Percentiles rank a stretch among this genome's conserved stretches.
These are phyloP conservation scores for Tenthredo notha DNA, from an alignment of 2,888 invertebrate genomes.

Conservation along the genomic window DNA sequence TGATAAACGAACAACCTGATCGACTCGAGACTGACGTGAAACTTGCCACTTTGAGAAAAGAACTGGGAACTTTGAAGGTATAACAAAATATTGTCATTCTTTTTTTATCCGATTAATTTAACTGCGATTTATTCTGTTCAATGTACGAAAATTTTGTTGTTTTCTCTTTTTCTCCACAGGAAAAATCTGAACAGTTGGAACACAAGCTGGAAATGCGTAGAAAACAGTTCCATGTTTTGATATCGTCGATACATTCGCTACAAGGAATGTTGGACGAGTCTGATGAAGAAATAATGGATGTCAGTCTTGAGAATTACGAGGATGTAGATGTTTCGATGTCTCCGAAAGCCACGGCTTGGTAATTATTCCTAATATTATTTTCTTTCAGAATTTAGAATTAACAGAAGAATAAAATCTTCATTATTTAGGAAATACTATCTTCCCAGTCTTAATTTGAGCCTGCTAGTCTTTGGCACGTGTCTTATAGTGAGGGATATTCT, in stretches of 20 bases:
- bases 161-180: constrained; percentile 75
- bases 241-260: constrained; percentile 92
- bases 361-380: constrained; percentile 62
- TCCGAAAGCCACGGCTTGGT: constrained; percentile 60
- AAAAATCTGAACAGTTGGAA: constrained; percentile 87
- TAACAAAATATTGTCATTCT: constrained; percentile 38
- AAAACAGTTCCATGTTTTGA: constrained; percentile 94
- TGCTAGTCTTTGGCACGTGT: constrained; percentile 93
- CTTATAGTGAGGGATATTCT: constrained; percentile 95
- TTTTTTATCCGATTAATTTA: neutral
- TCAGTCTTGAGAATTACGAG: constrained; percentile 79
- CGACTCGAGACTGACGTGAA: constrained; percentile 88
- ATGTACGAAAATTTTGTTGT: neutral
- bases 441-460: constrained; percentile 85
- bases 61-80: constrained; percentile 84
- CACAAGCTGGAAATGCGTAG: constrained; percentile 89
- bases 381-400: constrained; percentile 51
- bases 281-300: constrained; percentile 81
- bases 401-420: neutral
- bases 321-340: constrained; percentile 68
- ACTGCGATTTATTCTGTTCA: neutral
- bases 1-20: constrained; percentile 94
- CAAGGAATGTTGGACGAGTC: constrained; percentile 89
- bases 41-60: constrained; percentile 86
- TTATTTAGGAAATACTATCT: constrained; percentile 69